These are phyloP conservation scores for Bhutanitis thaidina DNA, from an alignment of 2,888 invertebrate genomes.

Conservation along the genomic window DNA sequence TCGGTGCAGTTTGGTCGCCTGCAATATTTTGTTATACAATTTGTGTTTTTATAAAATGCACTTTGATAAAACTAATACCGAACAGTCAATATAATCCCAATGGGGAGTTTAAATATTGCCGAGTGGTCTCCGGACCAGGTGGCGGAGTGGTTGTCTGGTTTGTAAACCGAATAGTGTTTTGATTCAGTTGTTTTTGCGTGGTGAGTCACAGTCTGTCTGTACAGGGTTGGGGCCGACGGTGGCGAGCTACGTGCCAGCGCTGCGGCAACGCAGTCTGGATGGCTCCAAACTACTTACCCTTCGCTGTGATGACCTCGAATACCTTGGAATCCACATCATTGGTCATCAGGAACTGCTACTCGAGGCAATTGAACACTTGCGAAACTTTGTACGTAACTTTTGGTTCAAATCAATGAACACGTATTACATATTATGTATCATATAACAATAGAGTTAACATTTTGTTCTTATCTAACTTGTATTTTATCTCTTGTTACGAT, in stretches of 20 bases:
- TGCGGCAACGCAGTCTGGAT: conserved; percentile 89
- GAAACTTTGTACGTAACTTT: conserved; percentile 87
- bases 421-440: no score
- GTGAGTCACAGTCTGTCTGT: conserved; percentile 31
- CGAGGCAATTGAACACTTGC: conserved; percentile 93
- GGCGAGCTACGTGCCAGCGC: conserved; percentile 88
- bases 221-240: conserved; percentile 89
- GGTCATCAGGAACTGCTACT: conserved; percentile 96
- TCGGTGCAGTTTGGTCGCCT: conserved; percentile 9
- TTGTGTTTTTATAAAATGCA: conserved; percentile 40
- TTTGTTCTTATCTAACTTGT: no score
- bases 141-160: conserved; percentile 94
- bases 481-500: no score
- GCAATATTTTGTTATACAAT: conserved; percentile 28
- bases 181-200: conserved; percentile 25
- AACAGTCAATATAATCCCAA: conserved; percentile 30
- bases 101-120: conserved; percentile 81
- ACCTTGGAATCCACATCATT: conserved; percentile 90
- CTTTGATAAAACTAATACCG: conserved; percentile 13
- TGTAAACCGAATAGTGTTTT: conserved; percentile 32
- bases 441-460: no score
- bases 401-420: conserved; percentile 1
- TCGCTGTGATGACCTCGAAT: conserved; percentile 92
- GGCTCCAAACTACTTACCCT: conserved; percentile 91
- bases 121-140: conserved; percentile 96